Conservation (phyloP, 2,888 invertebrate species). For the Folsomia candida region DNA sequence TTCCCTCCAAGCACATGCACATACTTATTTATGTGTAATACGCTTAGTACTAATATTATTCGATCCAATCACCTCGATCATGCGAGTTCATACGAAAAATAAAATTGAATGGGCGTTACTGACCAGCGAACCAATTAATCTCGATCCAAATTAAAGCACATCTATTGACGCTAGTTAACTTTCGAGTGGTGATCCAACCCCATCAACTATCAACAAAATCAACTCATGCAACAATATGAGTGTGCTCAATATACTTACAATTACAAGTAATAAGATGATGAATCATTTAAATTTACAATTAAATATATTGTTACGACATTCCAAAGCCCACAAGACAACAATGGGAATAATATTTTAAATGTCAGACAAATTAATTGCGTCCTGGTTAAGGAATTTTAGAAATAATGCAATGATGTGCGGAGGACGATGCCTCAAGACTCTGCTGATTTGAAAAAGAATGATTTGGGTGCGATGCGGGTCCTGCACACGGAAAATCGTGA, state of each 20-base stretch:
- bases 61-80: neutral
- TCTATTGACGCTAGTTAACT: constrained; percentile 2
- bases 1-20: too few relatives aligned
- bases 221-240: neutral
- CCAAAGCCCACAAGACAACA: neutral
- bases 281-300: neutral
- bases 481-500: constrained; percentile 47
- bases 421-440: neutral
- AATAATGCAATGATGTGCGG: too few relatives aligned
- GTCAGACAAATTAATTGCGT: constrained; percentile 38
- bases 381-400: constrained; percentile 9
- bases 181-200: neutral
- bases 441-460: neutral
- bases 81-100: neutral
- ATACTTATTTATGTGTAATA: too few relatives aligned
- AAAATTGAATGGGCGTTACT: constrained; percentile 12
- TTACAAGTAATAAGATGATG: neutral
- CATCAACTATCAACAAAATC: neutral
- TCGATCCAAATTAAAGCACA: constrained; percentile 7
- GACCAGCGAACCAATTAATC: constrained; percentile 16
- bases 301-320: neutral
- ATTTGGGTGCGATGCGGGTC: neutral
- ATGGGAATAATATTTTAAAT: constrained; percentile 10
- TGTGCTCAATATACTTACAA: neutral
- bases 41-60: neutral